phyloP scores from a whole-genome alignment of 2,113 vertebrate species.

The Pseudopodoces humilis region DNA sequence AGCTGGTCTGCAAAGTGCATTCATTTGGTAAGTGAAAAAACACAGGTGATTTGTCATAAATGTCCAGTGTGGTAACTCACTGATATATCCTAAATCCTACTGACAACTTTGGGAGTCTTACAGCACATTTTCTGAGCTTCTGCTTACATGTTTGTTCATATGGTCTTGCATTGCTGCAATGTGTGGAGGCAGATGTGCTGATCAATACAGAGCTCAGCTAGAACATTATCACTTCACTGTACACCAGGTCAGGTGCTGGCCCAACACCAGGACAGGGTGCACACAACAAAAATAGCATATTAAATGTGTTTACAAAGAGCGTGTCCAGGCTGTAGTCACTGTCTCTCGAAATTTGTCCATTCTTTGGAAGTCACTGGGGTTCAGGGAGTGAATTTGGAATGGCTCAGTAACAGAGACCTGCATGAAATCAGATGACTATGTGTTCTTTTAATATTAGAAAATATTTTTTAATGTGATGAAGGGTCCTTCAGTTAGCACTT shows the following conservation, averaged over 20 bases:
- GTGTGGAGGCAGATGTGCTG: not conserved
- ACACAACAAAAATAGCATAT: not conserved
- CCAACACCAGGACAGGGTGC: not conserved
- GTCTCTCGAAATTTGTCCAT: not conserved
- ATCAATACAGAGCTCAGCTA: not conserved
- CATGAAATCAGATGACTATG: not conserved
- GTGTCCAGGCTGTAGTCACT: not conserved
- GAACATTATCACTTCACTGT: not conserved
- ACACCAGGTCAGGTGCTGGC: not conserved
- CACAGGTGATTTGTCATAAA: not conserved
- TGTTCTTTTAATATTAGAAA: not conserved
- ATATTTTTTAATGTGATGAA: slow-evolving; percentile 2
- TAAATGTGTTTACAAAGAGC: not conserved
- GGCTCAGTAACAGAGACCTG: not conserved
- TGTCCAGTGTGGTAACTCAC: not conserved
- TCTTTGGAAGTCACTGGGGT: not conserved
- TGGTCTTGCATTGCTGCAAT: not conserved
- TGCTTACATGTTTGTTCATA: not conserved
- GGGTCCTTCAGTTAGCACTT: not conserved
- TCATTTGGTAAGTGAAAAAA: not conserved
- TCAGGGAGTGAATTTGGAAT: not conserved
- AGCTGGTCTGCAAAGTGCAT: not conserved
- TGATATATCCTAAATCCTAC: not conserved
- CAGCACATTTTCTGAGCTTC: not conserved
- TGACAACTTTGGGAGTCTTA: not conserved